These are phyloP conservation scores for Leptothorax acervorum DNA, from an alignment of 2,888 invertebrate species.

Conservation along the genomic window DNA sequence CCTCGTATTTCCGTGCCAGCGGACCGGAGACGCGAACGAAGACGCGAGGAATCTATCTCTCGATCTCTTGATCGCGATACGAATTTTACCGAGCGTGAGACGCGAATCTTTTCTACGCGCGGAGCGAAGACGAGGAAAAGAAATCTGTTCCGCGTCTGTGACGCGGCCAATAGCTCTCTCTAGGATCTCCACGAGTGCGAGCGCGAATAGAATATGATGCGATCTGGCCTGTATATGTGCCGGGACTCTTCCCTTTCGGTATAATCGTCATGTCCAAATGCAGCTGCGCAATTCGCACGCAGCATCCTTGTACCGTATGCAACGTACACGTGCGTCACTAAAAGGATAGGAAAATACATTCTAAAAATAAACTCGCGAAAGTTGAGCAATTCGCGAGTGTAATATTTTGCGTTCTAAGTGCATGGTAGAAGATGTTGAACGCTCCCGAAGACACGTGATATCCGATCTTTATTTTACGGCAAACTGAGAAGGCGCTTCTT, in stretches of 20 bases:
- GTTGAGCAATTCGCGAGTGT: neutral
- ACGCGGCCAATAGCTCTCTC: slow-evolving; percentile 37
- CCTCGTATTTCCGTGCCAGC: slow-evolving; percentile 35
- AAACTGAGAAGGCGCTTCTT: neutral
- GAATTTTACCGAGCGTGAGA: slow-evolving; percentile 36
- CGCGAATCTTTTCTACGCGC: slow-evolving; percentile 3
- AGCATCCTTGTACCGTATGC: neutral
- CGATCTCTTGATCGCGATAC: slow-evolving; percentile 47
- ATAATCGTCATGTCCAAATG: slow-evolving; percentile 30
- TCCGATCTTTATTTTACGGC: neutral
- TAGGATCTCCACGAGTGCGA: neutral
- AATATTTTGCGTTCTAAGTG: neutral
- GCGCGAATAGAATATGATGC: slow-evolving; percentile 36
- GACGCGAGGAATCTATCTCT: slow-evolving; percentile 21
- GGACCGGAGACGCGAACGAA: neutral
- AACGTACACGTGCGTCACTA: neutral
- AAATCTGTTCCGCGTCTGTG: slow-evolving; percentile 20
- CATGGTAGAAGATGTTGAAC: neutral
- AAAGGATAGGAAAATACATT: neutral
- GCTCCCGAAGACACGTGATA: neutral
- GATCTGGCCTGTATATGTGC: neutral
- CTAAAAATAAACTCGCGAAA: slow-evolving; percentile 2
- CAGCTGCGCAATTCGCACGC: slow-evolving; percentile 35
- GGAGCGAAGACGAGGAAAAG: neutral
- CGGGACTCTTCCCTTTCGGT: neutral